A percentile compares a stretch with the other conserved stretches of the same genome.
Conservation (phyloP, 1,140 invertebrate species). For the Pemphigus obesinymphae region DNA sequence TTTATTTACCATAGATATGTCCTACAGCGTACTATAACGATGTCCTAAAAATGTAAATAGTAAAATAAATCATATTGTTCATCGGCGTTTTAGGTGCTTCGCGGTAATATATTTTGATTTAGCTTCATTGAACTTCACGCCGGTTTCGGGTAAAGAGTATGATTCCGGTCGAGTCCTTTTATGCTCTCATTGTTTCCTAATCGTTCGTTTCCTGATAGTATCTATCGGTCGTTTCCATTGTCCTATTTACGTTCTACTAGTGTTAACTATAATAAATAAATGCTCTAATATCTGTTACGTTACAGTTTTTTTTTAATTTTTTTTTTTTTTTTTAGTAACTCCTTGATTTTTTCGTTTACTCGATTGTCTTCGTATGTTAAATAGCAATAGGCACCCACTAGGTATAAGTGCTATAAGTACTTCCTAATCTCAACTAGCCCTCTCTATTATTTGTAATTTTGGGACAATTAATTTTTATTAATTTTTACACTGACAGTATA, state of each 20-base stretch:
- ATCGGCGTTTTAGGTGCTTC: not conserved
- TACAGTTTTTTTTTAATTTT: not conserved
- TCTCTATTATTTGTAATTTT: too few relatives aligned
- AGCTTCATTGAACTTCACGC: slow-evolving; percentile 15
- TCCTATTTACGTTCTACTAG: not conserved
- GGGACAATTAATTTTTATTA: too few relatives aligned
- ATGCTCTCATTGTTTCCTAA: slow-evolving; percentile 23
- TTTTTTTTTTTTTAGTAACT: not conserved
- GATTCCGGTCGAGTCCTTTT: slow-evolving; percentile 24
- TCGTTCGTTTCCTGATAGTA: slow-evolving; percentile 13
- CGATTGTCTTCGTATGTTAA: too few relatives aligned
- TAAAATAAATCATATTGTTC: not conserved
- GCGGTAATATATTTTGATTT: not conserved
- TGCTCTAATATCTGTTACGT: not conserved
- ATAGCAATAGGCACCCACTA: too few relatives aligned
- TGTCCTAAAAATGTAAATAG: not conserved
- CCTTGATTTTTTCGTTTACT: too few relatives aligned
- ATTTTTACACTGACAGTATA: too few relatives aligned
- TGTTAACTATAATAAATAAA: too few relatives aligned
- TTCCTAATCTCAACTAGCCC: too few relatives aligned
- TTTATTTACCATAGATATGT: too few relatives aligned
- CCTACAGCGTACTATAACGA: too few relatives aligned
- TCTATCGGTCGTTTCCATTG: not conserved
- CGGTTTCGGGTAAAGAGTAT: slow-evolving; percentile 1
- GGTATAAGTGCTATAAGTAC: too few relatives aligned